Evolutionary conservation across 2,888 invertebrate genomes (phyloP).

Genomic region (Tachystola acroxantha): DNA sequence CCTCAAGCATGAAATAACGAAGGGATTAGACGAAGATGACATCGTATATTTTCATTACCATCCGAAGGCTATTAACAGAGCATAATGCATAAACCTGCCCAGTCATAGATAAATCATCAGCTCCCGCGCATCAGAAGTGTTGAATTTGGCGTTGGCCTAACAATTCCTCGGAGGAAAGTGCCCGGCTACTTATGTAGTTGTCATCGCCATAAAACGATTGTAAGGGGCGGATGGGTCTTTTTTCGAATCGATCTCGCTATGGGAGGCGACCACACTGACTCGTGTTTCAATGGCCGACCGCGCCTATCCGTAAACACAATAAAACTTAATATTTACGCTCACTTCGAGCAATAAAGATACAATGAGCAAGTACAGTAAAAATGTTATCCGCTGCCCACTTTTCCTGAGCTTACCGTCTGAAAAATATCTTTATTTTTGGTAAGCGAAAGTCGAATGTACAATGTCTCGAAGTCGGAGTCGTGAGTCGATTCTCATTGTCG

Average conservation of each 20-base stretch:
- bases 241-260: conserved; percentile 45
- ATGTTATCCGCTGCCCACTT: conserved; percentile 36
- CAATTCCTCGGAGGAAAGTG: conserved; percentile 36
- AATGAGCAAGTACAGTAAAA: conserved; percentile 64
- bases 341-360: conserved; percentile 65
- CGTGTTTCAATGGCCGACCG: conserved; percentile 40
- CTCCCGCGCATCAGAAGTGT: conserved; percentile 47
- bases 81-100: conserved; percentile 40
- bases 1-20: conserved; percentile 62
- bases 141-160: conserved; percentile 63
- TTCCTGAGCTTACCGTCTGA: conserved; percentile 15
- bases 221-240: conserved; percentile 49
- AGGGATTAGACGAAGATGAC: conserved; percentile 63
- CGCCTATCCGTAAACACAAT: conserved; percentile 70
- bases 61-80: conserved; percentile 25
- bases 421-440: conserved; percentile 19
- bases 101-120: conserved; percentile 68
- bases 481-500: conserved; percentile 35
- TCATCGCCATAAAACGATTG: conserved; percentile 57
- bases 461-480: conserved; percentile 7
- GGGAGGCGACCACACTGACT: conserved; percentile 70
- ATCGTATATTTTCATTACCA: conserved; percentile 49
- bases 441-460: conserved; percentile 22
- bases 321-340: conserved; percentile 72
- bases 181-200: conserved; percentile 55